phyloP scores from a whole-genome alignment of 2,888 invertebrate genomes.

The Ectemnius cavifrons region DNA sequence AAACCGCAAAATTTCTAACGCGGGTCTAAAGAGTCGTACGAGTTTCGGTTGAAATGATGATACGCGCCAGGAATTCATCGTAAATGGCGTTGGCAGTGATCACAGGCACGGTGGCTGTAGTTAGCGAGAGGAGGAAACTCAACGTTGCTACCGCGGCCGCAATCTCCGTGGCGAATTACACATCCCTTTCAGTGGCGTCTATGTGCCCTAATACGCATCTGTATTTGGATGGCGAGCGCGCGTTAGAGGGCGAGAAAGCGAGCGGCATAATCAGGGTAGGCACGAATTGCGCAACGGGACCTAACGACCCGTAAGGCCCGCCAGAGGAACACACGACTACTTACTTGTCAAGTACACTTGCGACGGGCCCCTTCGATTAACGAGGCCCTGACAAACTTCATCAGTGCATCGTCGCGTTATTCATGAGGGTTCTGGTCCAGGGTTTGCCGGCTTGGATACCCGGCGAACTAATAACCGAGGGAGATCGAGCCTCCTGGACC shows the following conservation, averaged over 20 bases:
- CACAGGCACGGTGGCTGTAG: too few relatives aligned
- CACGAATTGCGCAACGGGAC: background rate
- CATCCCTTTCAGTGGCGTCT: conserved; percentile 26
- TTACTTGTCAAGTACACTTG: conserved; percentile 42
- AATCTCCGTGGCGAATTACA: conserved; percentile 22
- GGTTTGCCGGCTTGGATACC: conserved; percentile 35
- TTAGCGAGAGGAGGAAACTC: too few relatives aligned
- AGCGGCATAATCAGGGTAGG: conserved; percentile 41
- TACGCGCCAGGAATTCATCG: too few relatives aligned
- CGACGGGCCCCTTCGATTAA: conserved; percentile 39
- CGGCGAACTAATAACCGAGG: conserved; percentile 53
- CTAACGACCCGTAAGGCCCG: conserved; percentile 41
- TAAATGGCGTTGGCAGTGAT: too few relatives aligned
- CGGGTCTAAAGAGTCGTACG: too few relatives aligned
- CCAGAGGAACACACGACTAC: conserved; percentile 11
- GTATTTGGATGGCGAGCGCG: conserved; percentile 11
- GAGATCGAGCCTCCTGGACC: background rate
- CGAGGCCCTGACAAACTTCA: conserved; percentile 44
- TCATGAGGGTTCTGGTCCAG: conserved; percentile 39
- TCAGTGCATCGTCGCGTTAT: conserved; percentile 35
- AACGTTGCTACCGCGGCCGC: background rate
- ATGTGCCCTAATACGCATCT: conserved; percentile 1
- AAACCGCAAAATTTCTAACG: too few relatives aligned
- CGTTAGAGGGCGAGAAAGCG: background rate
- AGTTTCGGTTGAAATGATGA: too few relatives aligned